These are phyloP conservation scores for Azemiops feae DNA, from an alignment of 2,113 vertebrate genomes.

Conservation along the genomic window DNA sequence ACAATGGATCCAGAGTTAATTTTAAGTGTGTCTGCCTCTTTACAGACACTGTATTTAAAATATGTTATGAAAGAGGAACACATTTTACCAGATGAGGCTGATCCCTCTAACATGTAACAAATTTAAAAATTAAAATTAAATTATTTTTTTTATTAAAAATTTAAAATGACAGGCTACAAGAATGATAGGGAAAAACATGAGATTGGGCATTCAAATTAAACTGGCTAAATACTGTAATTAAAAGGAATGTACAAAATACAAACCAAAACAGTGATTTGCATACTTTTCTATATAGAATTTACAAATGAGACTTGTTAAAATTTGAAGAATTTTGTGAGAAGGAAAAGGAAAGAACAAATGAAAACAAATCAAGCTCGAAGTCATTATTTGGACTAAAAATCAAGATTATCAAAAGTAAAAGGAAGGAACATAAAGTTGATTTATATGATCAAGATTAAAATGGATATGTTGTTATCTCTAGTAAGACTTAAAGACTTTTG, in stretches of 20 bases:
- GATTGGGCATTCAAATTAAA: neutral
- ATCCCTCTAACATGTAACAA: no score
- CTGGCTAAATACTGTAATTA: neutral
- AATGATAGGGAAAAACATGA: neutral
- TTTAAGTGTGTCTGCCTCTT: no score
- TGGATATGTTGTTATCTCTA: neutral
- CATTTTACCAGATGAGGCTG: no score
- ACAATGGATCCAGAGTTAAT: no score
- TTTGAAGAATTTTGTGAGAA: neutral
- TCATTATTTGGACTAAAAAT: neutral
- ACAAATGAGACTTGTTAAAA: neutral
- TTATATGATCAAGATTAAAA: neutral
- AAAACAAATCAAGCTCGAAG: neutral
- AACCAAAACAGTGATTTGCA: neutral
- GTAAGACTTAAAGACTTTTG: neutral
- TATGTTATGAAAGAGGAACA: no score
- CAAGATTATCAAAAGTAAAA: neutral
- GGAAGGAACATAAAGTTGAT: neutral
- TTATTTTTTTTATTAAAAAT: no score
- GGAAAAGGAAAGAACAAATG: neutral
- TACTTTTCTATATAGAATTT: neutral
- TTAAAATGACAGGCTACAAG: no score
- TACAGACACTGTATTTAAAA: no score
- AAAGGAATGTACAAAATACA: neutral
- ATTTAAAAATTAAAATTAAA: no score